Conservation (phyloP, 2,888 invertebrate genomes). For the Podabrus alpinus region DNA sequence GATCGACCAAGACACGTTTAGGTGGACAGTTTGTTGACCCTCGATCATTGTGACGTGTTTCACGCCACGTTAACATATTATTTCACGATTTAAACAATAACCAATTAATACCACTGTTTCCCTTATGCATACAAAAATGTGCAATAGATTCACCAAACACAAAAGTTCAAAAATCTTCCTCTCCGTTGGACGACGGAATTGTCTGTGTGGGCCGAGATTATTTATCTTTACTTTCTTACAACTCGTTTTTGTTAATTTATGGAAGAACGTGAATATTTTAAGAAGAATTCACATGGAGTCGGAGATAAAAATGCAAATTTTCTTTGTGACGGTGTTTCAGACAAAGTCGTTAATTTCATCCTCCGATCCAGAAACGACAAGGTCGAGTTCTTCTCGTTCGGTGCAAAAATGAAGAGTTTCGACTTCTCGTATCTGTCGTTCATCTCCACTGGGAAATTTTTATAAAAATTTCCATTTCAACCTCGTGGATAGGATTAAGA, state of each 20-base stretch:
- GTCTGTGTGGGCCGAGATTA: background rate
- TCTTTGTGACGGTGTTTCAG: background rate
- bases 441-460: background rate
- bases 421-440: background rate
- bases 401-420: too few species aligned
- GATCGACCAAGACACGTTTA: slow-evolving; percentile 10
- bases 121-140: background rate
- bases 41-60: slow-evolving; percentile 21
- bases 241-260: background rate
- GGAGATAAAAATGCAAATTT: background rate
- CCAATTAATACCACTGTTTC: background rate
- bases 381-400: background rate
- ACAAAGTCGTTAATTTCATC: background rate
- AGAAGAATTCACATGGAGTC: background rate
- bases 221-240: background rate
- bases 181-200: background rate
- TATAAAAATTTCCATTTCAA: background rate
- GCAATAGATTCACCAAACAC: background rate
- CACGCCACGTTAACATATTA: slow-evolving; percentile 22
- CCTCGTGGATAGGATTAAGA: too few species aligned
- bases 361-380: background rate
- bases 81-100: slow-evolving; percentile 4
- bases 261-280: background rate
- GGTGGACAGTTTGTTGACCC: slow-evolving; percentile 27
- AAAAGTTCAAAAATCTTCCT: background rate